These are phyloP conservation scores for Plecotus auritus DNA, from an alignment of 2,113 vertebrate genomes.

Conservation along the genomic window DNA sequence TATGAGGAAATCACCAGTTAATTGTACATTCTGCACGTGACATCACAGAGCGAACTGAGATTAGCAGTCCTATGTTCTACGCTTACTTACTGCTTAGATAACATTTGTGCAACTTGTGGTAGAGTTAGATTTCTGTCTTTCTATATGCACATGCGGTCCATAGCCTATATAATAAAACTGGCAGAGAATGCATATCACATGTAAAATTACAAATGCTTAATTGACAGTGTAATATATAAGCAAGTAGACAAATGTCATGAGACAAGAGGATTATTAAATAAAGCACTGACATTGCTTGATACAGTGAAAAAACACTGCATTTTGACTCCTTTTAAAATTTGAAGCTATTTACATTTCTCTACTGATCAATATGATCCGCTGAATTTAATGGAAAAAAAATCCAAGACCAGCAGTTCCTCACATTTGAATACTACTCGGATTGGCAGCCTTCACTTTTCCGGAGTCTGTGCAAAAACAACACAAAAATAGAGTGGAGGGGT, in stretches of 20 bases:
- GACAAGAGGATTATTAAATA: conserved; percentile 89
- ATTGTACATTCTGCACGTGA: conserved; percentile 98
- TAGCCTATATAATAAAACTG: conserved; percentile 89
- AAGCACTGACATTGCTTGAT: conserved; percentile 91
- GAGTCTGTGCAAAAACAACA: conserved; percentile 90
- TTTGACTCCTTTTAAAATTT: conserved; percentile 84
- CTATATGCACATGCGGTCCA: conserved; percentile 94
- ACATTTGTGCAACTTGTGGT: conserved; percentile 94
- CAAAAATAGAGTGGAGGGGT: conserved; percentile 80
- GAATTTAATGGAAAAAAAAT: conserved; percentile 89
- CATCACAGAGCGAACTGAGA: conserved; percentile 95
- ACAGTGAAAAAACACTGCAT: conserved; percentile 98
- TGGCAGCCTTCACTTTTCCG: conserved; percentile 92
- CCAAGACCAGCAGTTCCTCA: conserved; percentile 89
- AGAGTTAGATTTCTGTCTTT: conserved; percentile 87
- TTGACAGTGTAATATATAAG: conserved; percentile 90
- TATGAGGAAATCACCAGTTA: conserved; percentile 98
- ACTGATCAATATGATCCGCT: conserved; percentile 99
- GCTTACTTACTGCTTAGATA: conserved; percentile 95
- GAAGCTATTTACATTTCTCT: conserved; percentile 89
- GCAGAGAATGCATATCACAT: conserved; percentile 92
- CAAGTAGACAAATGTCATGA: no score
- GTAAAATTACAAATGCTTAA: conserved; percentile 95
- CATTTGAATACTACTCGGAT: conserved; percentile 88
- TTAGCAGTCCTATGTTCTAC: conserved; percentile 99